phyloP scores from a whole-genome alignment of 2,113 vertebrate species.

The Leptobrachium ailaonicum region DNA sequence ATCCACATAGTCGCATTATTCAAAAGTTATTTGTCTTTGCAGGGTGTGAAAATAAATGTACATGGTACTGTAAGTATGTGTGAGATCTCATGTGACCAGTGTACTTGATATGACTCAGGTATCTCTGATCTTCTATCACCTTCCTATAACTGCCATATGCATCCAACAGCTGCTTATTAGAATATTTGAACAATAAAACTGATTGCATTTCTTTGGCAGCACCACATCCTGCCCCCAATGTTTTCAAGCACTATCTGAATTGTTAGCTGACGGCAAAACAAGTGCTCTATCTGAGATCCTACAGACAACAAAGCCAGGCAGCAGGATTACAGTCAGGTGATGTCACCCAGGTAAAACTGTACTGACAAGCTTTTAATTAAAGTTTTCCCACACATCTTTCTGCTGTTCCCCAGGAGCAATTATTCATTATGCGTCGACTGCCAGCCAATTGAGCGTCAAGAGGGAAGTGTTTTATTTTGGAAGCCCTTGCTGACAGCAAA shows the following conservation, averaged over 20 bases:
- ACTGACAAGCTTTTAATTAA: constrained; percentile 97
- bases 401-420: constrained; percentile 74
- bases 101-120: constrained; percentile 17
- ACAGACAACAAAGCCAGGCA: constrained; percentile 74
- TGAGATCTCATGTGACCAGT: not conserved
- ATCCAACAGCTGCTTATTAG: constrained; percentile 68
- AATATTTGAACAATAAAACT: constrained; percentile 67
- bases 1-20: no score
- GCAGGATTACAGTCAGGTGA: constrained; percentile 78
- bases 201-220: constrained; percentile 62
- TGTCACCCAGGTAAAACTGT: constrained; percentile 83
- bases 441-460: constrained; percentile 75
- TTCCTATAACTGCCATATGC: constrained; percentile 42
- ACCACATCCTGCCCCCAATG: constrained; percentile 53
- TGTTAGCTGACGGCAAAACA: constrained; percentile 79
- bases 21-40: not conserved
- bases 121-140: constrained; percentile 31
- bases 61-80: not conserved
- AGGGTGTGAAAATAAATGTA: not conserved
- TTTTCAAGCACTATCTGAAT: constrained; percentile 72
- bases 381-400: constrained; percentile 84
- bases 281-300: constrained; percentile 66
- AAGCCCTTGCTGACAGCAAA: constrained; percentile 78
- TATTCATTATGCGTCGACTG: constrained; percentile 75
- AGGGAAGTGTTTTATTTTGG: constrained; percentile 81